phyloP scores from a whole-genome alignment of 2,113 vertebrate species.

The Columbina picui region DNA sequence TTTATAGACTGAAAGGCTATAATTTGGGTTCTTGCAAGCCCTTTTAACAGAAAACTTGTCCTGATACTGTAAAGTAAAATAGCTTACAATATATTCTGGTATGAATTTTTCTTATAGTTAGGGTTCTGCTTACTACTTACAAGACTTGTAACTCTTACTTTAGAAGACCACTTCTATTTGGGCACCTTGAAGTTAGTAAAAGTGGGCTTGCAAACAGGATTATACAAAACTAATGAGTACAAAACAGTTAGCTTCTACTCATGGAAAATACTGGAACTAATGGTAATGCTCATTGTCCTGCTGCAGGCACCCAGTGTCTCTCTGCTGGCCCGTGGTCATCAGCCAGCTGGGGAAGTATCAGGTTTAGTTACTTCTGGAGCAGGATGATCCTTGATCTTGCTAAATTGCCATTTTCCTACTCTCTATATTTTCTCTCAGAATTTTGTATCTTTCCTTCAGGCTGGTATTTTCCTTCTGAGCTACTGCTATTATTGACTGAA shows the following conservation, averaged over 20 bases:
- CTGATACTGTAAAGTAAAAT: not conserved
- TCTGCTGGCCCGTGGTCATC: not conserved
- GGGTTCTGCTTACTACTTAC: not conserved
- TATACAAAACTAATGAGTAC: not conserved
- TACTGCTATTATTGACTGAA: not conserved
- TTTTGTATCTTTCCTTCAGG: slow-evolving; percentile 14
- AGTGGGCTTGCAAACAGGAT: not conserved
- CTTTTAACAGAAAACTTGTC: not conserved
- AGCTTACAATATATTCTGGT: not conserved
- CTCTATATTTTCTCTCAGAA: not conserved
- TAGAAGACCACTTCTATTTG: not conserved
- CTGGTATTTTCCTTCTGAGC: not conserved
- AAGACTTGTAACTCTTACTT: not conserved
- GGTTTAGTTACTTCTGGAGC: not conserved
- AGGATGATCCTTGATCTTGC: not conserved
- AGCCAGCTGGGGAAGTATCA: not conserved
- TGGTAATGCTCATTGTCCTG: not conserved
- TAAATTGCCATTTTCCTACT: not conserved
- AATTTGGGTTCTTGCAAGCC: not conserved
- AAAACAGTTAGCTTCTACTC: not conserved
- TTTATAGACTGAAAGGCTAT: not conserved
- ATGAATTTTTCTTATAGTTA: not conserved
- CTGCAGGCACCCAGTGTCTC: not conserved
- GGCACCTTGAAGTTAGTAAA: not conserved
- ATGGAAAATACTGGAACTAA: not conserved